phyloP scores from a whole-genome alignment of 1,140 invertebrate genomes.

The Medauroidea extradentata region DNA sequence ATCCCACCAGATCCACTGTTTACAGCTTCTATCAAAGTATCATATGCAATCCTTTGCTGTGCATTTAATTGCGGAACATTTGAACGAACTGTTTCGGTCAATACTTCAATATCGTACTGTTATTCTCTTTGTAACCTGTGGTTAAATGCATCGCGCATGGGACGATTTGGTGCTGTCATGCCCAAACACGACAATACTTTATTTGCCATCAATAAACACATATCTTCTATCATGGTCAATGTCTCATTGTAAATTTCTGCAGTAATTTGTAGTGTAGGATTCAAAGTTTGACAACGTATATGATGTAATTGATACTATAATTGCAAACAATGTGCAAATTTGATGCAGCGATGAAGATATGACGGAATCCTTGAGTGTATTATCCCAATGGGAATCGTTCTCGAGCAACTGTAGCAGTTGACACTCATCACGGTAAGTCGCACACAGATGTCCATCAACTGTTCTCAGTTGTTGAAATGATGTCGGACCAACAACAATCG shows the following conservation, averaged over 20 bases:
- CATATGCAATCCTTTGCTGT: neutral
- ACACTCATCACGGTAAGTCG: too few species aligned
- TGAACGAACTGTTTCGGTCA: too few species aligned
- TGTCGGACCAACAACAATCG: constrained; percentile 22
- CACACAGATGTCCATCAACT: too few species aligned
- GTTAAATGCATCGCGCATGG: constrained; percentile 44
- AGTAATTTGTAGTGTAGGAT: constrained; percentile 10
- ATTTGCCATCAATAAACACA: constrained; percentile 33
- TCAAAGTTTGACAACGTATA: constrained; percentile 17
- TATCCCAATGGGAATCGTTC: too few species aligned
- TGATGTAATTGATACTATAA: constrained; percentile 18
- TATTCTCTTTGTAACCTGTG: constrained; percentile 37
- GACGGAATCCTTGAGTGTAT: too few species aligned
- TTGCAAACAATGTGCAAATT: too few species aligned
- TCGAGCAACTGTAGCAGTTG: constrained; percentile 19
- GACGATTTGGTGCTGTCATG: constrained; percentile 39
- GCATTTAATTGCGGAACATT: too few species aligned
- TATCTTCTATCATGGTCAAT: constrained; percentile 39
- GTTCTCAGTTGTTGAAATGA: constrained; percentile 5
- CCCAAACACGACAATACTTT: constrained; percentile 36
- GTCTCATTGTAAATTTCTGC: constrained; percentile 38
- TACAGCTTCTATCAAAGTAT: neutral
- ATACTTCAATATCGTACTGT: constrained; percentile 32
- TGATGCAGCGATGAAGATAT: too few species aligned
- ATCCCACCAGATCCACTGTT: too few species aligned